Percentiles rank a stretch among this genome's conserved stretches.
Conservation (phyloP, 2,113 vertebrate genomes). For the Cinclus mexicanus region DNA sequence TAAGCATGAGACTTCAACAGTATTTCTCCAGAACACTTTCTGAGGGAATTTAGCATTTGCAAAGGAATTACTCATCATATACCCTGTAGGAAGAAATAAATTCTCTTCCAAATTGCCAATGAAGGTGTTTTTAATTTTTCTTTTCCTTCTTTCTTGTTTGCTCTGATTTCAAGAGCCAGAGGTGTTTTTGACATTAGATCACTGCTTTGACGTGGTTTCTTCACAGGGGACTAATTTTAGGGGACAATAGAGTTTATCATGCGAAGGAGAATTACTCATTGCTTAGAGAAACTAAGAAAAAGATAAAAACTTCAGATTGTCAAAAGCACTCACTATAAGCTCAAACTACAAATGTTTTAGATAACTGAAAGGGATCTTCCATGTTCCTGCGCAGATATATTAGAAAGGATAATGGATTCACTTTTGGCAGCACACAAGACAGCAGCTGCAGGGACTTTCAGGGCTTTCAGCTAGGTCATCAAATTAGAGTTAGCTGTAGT, state of each 20-base stretch:
- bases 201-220: constrained; percentile 45
- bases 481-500: not conserved
- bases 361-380: not conserved
- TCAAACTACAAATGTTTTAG: not conserved
- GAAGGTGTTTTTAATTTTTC: not conserved
- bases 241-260: constrained; percentile 31
- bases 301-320: constrained; percentile 33
- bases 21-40: not conserved
- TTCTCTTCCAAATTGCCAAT: constrained; percentile 1
- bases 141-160: not conserved
- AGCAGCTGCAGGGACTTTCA: not conserved
- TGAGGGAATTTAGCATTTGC: constrained; percentile 27
- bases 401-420: not conserved
- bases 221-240: constrained; percentile 46
- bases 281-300: constrained; percentile 13
- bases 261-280: constrained; percentile 38
- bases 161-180: constrained; percentile 15
- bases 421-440: not conserved
- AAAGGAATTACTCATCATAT: constrained; percentile 43
- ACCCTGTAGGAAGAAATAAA: constrained; percentile 44
- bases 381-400: not conserved
- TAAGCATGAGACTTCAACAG: not conserved
- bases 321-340: not conserved
- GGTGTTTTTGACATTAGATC: constrained; percentile 46
- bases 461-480: not conserved